Conservation (phyloP, 2,113 vertebrate species). For the Dolichotis patagonum region DNA sequence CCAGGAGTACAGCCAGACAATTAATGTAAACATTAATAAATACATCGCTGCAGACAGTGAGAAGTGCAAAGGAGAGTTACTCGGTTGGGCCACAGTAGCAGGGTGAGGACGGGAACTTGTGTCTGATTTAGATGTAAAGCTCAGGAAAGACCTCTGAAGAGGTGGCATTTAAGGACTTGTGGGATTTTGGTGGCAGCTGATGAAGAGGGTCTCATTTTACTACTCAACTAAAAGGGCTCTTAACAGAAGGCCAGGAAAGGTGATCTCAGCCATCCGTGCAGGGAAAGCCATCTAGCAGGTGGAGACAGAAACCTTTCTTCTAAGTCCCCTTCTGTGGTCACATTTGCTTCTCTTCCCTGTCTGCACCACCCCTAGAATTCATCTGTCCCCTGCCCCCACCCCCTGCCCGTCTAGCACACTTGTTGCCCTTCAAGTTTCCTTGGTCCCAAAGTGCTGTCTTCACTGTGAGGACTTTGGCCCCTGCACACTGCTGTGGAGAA, state of each 20-base stretch:
- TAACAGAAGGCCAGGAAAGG: constrained; percentile 20
- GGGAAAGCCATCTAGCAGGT: background rate
- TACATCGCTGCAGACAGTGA: background rate
- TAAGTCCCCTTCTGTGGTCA: background rate
- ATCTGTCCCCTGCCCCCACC: background rate
- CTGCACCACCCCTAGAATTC: too few relatives aligned
- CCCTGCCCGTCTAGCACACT: background rate
- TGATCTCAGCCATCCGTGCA: background rate
- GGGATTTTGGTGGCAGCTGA: background rate
- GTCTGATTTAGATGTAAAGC: background rate
- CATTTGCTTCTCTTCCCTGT: background rate
- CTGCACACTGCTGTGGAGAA: background rate
- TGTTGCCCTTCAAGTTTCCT: background rate
- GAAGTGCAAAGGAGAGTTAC: background rate
- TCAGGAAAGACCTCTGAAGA: background rate
- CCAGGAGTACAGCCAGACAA: background rate
- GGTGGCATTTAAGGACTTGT: background rate
- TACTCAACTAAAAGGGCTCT: background rate
- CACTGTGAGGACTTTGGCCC: background rate
- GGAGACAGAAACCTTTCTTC: background rate
- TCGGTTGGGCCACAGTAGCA: background rate
- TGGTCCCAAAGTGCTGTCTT: background rate
- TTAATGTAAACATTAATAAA: constrained; percentile 1
- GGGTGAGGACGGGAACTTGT: background rate
- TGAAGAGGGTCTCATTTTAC: background rate